phyloP scores from a whole-genome alignment of 2,888 invertebrate genomes.

The Temnothorax unifasciatus region DNA sequence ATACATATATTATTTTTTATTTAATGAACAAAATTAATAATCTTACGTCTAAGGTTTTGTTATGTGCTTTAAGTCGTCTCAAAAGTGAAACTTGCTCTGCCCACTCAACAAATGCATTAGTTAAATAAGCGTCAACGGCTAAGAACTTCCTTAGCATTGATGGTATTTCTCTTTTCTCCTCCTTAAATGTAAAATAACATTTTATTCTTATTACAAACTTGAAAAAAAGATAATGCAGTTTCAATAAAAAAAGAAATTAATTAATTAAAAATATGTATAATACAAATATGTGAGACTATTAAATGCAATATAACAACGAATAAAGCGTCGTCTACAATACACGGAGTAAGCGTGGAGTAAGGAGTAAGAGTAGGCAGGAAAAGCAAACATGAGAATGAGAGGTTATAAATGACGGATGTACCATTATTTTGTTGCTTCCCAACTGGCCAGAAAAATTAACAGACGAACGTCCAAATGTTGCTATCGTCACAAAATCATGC shows the following conservation, averaged over 20 bases:
- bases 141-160: slow-evolving; percentile 80
- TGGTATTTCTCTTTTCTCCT: slow-evolving; percentile 81
- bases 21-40: slow-evolving; percentile 13
- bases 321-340: too few relatives aligned
- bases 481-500: too few relatives aligned
- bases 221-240: background rate
- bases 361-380: too few relatives aligned
- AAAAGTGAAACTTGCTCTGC: slow-evolving; percentile 81
- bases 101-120: slow-evolving; percentile 82
- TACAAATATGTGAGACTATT: background rate
- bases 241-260: background rate
- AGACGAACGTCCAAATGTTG: too few relatives aligned
- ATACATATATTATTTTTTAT: background rate
- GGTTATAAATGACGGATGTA: background rate
- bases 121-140: slow-evolving; percentile 83
- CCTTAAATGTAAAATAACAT: slow-evolving; percentile 47
- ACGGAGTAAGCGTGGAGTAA: too few relatives aligned
- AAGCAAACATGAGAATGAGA: too few relatives aligned
- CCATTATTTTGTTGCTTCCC: background rate
- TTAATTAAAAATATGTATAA: background rate
- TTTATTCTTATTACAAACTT: background rate
- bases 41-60: slow-evolving; percentile 87
- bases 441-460: background rate
- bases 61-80: slow-evolving; percentile 84
- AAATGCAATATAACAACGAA: background rate